Percentiles rank a stretch among this genome's conserved stretches.
Conservation (phyloP, 2,797 vertebrate species). For the Semaprochilodus insignis region DNA sequence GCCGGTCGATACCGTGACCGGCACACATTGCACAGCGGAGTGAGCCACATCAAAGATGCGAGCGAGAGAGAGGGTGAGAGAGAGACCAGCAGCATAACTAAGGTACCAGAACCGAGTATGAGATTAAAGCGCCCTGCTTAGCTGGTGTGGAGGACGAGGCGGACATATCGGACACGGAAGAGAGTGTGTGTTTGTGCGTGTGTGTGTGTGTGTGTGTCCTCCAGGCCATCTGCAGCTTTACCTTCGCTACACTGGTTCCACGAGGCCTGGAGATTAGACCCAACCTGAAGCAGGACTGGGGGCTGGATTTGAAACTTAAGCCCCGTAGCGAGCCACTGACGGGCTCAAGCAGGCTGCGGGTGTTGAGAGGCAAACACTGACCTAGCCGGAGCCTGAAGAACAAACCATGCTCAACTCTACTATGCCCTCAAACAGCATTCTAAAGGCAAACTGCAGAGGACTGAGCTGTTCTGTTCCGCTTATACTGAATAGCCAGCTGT, state of each 20-base stretch:
- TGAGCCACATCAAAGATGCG: background rate
- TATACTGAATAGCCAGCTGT: background rate
- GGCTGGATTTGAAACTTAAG: conserved; percentile 18
- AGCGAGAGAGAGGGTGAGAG: background rate
- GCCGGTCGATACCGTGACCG: conserved; percentile 2
- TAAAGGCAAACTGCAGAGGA: background rate
- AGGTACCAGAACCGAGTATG: background rate
- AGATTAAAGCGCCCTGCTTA: conserved; percentile 20
- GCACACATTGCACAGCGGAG: background rate
- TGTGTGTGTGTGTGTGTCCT: conserved; percentile 8
- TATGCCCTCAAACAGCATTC: conserved; percentile 1
- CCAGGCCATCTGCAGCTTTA: conserved; percentile 45
- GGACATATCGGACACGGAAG: conserved; percentile 44
- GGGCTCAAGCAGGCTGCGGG: conserved; percentile 1
- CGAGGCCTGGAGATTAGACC: conserved; percentile 23
- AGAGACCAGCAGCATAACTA: background rate
- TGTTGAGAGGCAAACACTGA: background rate
- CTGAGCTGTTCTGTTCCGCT: background rate
- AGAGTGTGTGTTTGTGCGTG: background rate
- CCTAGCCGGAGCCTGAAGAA: background rate
- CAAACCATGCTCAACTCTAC: conserved; percentile 6
- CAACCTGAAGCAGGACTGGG: conserved; percentile 26
- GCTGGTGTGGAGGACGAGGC: conserved; percentile 14
- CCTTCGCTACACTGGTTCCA: conserved; percentile 33
- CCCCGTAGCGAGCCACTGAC: conserved; percentile 26